phyloP scores from a whole-genome alignment of 2,797 vertebrate species.

The Meriones psammophilus region DNA sequence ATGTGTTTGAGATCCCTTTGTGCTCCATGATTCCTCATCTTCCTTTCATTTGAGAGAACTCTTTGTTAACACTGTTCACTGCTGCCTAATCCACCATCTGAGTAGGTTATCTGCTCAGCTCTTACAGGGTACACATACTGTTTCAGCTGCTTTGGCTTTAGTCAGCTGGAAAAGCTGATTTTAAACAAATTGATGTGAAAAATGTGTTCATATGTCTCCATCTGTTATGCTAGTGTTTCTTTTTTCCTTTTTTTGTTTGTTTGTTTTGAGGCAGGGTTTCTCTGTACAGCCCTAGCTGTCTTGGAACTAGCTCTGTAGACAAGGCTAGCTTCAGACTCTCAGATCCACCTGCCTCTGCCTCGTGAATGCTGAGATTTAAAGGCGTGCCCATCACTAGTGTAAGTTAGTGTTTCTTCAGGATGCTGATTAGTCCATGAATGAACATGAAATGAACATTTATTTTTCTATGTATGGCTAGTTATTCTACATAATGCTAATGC shows the following conservation, averaged over 20 bases:
- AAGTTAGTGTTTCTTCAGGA: not conserved
- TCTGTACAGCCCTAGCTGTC: not conserved
- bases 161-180: not conserved
- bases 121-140: not conserved
- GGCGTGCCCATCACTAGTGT: not conserved
- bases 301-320: not conserved
- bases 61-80: not conserved
- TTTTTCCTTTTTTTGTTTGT: not conserved
- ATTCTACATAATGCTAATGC: not conserved
- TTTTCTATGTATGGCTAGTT: not conserved
- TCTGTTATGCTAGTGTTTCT: not conserved
- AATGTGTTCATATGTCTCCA: not conserved
- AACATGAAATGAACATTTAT: not conserved
- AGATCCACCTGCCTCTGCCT: not conserved
- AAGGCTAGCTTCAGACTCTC: not conserved
- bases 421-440: not conserved
- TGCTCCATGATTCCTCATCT: not conserved
- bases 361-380: not conserved
- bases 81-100: no score
- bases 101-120: not conserved
- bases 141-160: not conserved
- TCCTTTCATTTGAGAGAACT: not conserved
- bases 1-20: not conserved
- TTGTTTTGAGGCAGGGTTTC: not conserved
- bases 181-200: not conserved